phyloP scores from a whole-genome alignment of 2,797 vertebrate species.

The Aldrovandia affinis region DNA sequence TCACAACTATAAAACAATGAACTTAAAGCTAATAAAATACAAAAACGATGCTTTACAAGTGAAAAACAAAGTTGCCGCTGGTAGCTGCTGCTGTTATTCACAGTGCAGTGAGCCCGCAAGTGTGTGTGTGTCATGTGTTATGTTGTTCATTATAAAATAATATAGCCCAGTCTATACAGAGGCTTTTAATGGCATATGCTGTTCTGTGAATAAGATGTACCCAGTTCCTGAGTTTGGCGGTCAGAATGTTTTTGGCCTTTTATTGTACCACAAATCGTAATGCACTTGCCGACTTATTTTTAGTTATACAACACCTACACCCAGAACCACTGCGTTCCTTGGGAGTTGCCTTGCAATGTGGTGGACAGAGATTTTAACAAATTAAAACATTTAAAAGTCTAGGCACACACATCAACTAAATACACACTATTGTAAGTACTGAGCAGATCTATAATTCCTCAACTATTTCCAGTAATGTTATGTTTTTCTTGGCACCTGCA shows the following conservation, averaged over 20 bases:
- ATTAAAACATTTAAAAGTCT: background rate
- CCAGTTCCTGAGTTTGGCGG: background rate
- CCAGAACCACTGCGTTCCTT: too few species aligned
- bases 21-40: constrained; percentile 45
- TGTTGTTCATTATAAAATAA: background rate
- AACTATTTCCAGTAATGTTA: background rate
- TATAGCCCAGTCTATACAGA: background rate
- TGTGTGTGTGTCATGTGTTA: too few species aligned
- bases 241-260: background rate
- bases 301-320: too few species aligned
- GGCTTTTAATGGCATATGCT: background rate
- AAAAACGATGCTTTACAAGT: background rate
- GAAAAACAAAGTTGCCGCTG: background rate
- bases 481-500: too few species aligned
- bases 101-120: background rate
- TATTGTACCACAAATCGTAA: background rate
- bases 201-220: background rate
- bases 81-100: background rate
- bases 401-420: background rate
- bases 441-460: background rate
- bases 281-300: background rate
- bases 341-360: background rate
- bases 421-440: background rate
- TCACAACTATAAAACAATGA: constrained; percentile 38
- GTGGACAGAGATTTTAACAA: background rate